Evolutionary conservation across 2,113 vertebrate species (phyloP), one percentile per base, ranked within the genome.

Genomic region (Cynocephalus volans): DNA sequence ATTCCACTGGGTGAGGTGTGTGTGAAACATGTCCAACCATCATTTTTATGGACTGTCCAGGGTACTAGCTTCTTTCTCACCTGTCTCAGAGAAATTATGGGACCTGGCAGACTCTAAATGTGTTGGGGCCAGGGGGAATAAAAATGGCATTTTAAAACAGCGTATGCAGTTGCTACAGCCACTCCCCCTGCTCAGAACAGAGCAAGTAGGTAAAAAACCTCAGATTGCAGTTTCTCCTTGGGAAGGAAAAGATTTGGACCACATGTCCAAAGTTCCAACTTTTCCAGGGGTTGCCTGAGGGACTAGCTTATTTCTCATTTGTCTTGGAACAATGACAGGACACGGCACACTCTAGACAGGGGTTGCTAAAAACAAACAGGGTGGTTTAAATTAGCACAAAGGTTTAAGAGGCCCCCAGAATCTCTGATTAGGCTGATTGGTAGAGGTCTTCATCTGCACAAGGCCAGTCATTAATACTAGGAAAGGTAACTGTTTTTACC

Each of bases 21-120:
- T 3, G 21, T 14, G 8, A 9, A n/a, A 23, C n/a, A 48, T 14
- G 4, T 45, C 36, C 7, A 18, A 10, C 1, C 15, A 26, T 17
- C 21, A 8, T 65, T 79, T 28, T 33, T 54, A 23, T 5, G 41
- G 14, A 26, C 15, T 65, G 1, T 6, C 45, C 19, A 52, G 45
- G 45, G 58, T 45, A 52, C 31, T 36, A 9, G 9, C 45, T 79
- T 52, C 36, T 28, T 41, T 77, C 31, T 88, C 24, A 48, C 18
- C 52, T 60, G 36, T 33, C 54, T 75, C 70, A 60, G 21, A n/a
- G 26, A 11, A 45, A 60, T 45, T 11, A 21, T 8, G n/a, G 13
- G 72, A 76, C 12, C 56, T 64, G 41, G 21, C 31, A 64, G 50
- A 48, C 18, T 50, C 19, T n/a, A 64, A 58, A 50, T 26, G 5